These are phyloP conservation scores for Nothura maculosa DNA, from an alignment of 2,797 vertebrate genomes.

Conservation along the genomic window DNA sequence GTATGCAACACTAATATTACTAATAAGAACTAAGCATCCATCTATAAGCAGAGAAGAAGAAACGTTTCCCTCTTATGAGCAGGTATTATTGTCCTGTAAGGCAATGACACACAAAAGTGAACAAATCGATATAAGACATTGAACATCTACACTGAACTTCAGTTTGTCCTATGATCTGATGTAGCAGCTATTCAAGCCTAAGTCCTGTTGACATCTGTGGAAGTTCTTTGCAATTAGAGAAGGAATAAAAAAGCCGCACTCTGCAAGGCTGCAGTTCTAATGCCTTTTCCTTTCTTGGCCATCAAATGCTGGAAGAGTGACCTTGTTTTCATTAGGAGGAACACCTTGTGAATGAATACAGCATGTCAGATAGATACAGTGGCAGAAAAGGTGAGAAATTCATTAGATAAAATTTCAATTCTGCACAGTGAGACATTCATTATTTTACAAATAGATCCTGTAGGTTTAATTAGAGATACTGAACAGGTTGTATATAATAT, in stretches of 20 bases:
- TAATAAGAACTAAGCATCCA: conserved; percentile 28
- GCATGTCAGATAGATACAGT: conserved; percentile 60
- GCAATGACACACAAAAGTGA: conserved; percentile 27
- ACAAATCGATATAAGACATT: conserved; percentile 25
- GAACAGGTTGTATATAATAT: not conserved
- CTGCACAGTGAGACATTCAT: conserved; percentile 28
- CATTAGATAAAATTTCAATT: conserved; percentile 56
- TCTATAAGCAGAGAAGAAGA: conserved; percentile 30
- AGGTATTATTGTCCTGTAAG: conserved; percentile 32
- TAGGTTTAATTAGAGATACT: conserved; percentile 39
- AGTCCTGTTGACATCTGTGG: conserved; percentile 21
- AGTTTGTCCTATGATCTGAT: conserved; percentile 27
- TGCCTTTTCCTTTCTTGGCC: conserved; percentile 54
- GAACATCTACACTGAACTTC: conserved; percentile 41
- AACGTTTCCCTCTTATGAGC: not conserved
- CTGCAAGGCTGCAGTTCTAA: conserved; percentile 20
- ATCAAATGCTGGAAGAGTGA: conserved; percentile 60
- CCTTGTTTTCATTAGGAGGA: conserved; percentile 76
- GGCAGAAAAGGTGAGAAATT: conserved; percentile 49
- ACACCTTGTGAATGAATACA: conserved; percentile 70
- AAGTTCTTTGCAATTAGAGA: conserved; percentile 52
- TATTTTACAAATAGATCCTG: conserved; percentile 6
- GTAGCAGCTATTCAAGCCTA: conserved; percentile 34
- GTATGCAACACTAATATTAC: not conserved
- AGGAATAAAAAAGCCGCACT: not conserved